Evolutionary conservation across 2,888 invertebrate species (phyloP).

Genomic region (Acrocyrtus sp.): DNA sequence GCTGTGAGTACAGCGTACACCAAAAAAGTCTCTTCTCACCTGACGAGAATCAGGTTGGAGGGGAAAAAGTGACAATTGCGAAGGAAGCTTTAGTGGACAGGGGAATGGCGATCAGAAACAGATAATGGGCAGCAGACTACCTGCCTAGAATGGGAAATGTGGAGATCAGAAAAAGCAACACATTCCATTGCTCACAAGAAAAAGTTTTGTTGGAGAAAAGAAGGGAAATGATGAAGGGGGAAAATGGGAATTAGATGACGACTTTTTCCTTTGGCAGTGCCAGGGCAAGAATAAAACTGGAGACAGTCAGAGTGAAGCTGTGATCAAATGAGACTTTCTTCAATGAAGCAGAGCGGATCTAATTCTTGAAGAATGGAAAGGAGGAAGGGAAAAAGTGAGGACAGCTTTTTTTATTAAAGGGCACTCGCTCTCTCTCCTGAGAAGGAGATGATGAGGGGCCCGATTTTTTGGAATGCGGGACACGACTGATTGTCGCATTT

Average conservation of each 20-base stretch:
- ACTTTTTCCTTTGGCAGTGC: neutral
- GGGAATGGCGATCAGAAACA: slow-evolving; percentile 27
- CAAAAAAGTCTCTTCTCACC: too few relatives aligned
- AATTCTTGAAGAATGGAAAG: slow-evolving; percentile 24
- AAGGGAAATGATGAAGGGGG: slow-evolving; percentile 13
- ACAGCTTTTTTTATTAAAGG: slow-evolving; percentile 13
- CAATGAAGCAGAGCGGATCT: slow-evolving; percentile 41
- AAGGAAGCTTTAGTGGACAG: neutral
- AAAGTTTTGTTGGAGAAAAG: slow-evolving; percentile 4
- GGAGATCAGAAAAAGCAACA: slow-evolving; percentile 5
- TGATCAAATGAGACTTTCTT: neutral
- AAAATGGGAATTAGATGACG: slow-evolving; percentile 35
- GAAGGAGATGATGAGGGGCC: neutral
- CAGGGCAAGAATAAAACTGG: neutral
- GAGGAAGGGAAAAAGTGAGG: slow-evolving; percentile 5
- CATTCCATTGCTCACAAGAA: slow-evolving; percentile 7
- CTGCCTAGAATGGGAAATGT: slow-evolving; percentile 20
- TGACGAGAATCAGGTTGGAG: too few relatives aligned
- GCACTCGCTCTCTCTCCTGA: neutral
- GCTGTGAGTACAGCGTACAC: too few relatives aligned
- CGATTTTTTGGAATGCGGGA: slow-evolving; percentile 50
- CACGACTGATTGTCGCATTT: slow-evolving; percentile 61
- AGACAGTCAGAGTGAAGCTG: neutral
- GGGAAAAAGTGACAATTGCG: neutral
- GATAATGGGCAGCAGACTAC: slow-evolving; percentile 16